phyloP scores from a whole-genome alignment of 2,888 invertebrate species.

The Gortyna flavago region DNA sequence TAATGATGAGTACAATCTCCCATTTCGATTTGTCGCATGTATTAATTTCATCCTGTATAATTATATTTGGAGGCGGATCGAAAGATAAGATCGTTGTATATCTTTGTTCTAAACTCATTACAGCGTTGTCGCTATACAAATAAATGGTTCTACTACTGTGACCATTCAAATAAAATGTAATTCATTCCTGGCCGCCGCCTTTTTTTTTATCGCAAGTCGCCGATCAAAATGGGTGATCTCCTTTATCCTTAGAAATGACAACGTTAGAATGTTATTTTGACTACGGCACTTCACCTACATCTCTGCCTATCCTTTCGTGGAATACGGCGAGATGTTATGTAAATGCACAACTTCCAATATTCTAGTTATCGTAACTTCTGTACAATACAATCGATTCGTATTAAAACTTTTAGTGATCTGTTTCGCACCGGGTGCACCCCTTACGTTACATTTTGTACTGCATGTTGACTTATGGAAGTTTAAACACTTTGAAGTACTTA shows the following conservation, averaged over 20 bases:
- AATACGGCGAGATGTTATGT: background rate
- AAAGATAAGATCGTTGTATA: too few species aligned
- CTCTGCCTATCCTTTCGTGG: background rate
- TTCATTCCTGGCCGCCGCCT: too few species aligned
- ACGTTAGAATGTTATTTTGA: background rate
- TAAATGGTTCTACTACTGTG: too few species aligned
- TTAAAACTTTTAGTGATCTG: conserved; percentile 73
- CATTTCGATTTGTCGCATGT: too few species aligned
- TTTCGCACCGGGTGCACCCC: conserved; percentile 68
- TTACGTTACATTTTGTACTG: conserved; percentile 55
- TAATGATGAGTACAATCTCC: too few species aligned
- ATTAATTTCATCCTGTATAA: too few species aligned
- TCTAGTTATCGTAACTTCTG: conserved; percentile 67
- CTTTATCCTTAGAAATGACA: background rate
- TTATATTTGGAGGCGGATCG: too few species aligned
- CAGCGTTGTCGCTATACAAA: too few species aligned
- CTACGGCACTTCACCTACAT: background rate
- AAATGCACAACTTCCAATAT: conserved; percentile 14
- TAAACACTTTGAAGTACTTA: conserved; percentile 22
- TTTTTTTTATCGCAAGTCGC: too few species aligned
- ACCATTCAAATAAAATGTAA: too few species aligned
- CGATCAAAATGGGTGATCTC: too few species aligned
- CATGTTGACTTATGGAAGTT: conserved; percentile 27
- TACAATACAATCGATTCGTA: conserved; percentile 59
- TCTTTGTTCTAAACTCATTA: too few species aligned